Percentiles rank a stretch among this genome's conserved stretches.
Conservation (phyloP, 2,113 vertebrate genomes). For the Coreoperca whiteheadi region DNA sequence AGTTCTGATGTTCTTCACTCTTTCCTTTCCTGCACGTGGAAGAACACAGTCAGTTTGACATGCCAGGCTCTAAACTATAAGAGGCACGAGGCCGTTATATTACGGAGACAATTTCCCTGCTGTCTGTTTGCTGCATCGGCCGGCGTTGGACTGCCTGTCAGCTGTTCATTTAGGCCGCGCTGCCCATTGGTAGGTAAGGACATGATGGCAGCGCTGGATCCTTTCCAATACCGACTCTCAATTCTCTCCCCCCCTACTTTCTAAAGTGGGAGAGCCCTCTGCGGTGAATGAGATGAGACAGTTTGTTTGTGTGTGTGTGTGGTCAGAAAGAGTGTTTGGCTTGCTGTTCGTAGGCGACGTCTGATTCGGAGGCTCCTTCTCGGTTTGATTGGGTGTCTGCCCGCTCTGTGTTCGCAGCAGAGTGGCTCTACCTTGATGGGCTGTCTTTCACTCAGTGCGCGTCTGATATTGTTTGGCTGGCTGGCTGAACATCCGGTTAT, state of each 20-base stretch:
- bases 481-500: neutral
- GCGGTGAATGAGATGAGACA: constrained; percentile 40
- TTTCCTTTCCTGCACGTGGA: neutral
- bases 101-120: constrained; percentile 66
- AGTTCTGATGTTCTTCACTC: neutral
- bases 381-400: constrained; percentile 33
- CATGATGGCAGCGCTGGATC: neutral
- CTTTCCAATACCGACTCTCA: constrained; percentile 39
- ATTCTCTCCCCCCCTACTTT: constrained; percentile 28
- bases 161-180: constrained; percentile 46
- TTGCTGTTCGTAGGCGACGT: neutral
- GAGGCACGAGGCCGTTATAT: constrained; percentile 55
- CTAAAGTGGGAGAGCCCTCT: constrained; percentile 38
- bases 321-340: neutral
- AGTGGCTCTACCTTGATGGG: constrained; percentile 22
- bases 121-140: constrained; percentile 62
- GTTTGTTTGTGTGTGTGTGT: constrained; percentile 10
- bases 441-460: constrained; percentile 23
- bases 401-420: neutral
- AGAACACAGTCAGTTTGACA: constrained; percentile 50
- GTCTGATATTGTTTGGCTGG: constrained; percentile 1
- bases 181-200: neutral
- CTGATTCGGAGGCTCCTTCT: constrained; percentile 25
- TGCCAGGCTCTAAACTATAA: constrained; percentile 46
- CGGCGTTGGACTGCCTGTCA: constrained; percentile 47